phyloP scores from a whole-genome alignment of 2,797 vertebrate species.

The Sylvia borin region DNA sequence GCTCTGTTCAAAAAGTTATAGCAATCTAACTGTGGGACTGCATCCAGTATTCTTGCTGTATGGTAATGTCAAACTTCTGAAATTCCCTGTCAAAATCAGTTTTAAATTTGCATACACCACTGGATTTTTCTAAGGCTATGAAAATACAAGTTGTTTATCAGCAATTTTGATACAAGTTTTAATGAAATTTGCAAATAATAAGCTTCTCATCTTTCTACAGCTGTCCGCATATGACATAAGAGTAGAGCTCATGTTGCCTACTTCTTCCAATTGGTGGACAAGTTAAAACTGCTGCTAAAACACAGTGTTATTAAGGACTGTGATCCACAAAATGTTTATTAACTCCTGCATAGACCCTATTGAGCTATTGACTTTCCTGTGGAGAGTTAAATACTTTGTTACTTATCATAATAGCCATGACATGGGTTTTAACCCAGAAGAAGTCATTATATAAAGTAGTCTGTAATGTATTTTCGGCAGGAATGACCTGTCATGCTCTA shows the following conservation, averaged over 20 bases:
- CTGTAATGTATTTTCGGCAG: not conserved
- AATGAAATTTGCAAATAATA: not conserved
- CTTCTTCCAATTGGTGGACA: not conserved
- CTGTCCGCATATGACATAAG: rapidly evolving
- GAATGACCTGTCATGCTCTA: not conserved
- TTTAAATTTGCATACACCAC: not conserved
- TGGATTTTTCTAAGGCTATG: not conserved
- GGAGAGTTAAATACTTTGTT: not conserved
- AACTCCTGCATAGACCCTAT: not conserved
- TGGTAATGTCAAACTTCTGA: not conserved
- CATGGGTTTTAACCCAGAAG: not conserved
- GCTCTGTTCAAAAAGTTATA: not conserved
- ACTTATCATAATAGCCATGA: not conserved
- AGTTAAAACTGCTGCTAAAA: not conserved
- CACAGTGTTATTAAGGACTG: not conserved
- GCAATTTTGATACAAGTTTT: not conserved
- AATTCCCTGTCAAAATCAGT: not conserved
- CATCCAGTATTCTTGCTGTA: not conserved
- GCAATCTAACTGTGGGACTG: rapidly evolving
- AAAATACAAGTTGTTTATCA: not conserved
- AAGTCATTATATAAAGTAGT: not conserved
- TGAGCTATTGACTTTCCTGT: not conserved
- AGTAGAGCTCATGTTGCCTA: not conserved
- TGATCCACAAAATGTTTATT: not conserved
- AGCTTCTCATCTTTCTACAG: not conserved